These are phyloP conservation scores for Drosophila tanythrix DNA, from an alignment of 2,888 invertebrate genomes.

Conservation along the genomic window DNA sequence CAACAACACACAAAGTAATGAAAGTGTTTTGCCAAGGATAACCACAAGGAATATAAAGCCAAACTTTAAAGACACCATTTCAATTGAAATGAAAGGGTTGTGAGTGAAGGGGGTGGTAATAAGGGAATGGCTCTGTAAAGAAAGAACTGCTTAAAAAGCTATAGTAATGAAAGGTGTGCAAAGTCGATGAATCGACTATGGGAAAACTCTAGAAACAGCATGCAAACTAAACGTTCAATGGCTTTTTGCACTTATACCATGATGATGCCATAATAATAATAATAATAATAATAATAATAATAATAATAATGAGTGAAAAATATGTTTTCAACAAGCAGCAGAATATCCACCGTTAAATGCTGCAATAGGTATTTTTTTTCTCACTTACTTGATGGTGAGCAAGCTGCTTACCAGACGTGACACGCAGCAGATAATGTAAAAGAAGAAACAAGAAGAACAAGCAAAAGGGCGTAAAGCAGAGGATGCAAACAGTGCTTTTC, in stretches of 20 bases:
- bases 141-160: conserved; percentile 9
- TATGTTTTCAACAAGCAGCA: conserved; percentile 14
- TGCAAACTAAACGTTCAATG: conserved; percentile 57
- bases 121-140: conserved; percentile 4
- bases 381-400: neutral
- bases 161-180: conserved; percentile 5
- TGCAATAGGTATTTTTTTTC: conserved; percentile 4
- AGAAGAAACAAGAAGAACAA: conserved; percentile 1
- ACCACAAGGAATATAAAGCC: conserved; percentile 16
- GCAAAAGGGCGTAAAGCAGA: neutral
- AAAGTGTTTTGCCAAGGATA: conserved; percentile 52
- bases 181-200: conserved; percentile 3
- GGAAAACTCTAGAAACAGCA: neutral
- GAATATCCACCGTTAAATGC: conserved; percentile 55
- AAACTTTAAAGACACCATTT: conserved; percentile 20
- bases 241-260: conserved; percentile 62
- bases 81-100: conserved; percentile 17
- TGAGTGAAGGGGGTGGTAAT: neutral
- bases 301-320: conserved; percentile 63
- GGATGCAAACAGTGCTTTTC: conserved; percentile 21
- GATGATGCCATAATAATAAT: conserved; percentile 34
- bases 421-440: conserved; percentile 20
- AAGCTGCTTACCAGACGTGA: conserved; percentile 45
- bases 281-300: conserved; percentile 20
- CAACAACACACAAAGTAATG: conserved; percentile 33